Evolutionary conservation across 2,888 invertebrate species (phyloP).

Genomic region (Mystacides longicornis): DNA sequence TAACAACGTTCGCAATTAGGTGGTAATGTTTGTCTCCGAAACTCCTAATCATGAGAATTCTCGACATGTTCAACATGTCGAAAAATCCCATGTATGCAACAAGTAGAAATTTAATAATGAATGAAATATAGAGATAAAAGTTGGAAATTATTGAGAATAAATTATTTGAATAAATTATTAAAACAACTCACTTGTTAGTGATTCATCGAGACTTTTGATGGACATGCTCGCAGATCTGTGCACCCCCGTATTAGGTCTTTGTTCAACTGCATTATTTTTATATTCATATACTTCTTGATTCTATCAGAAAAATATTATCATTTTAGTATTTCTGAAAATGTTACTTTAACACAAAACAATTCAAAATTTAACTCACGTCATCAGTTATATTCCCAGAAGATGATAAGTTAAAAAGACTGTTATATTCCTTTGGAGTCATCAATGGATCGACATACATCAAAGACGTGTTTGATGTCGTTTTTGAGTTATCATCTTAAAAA

Average conservation of each 20-base stretch:
- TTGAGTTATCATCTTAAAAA: background rate
- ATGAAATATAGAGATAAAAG: too few relatives aligned
- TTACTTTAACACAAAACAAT: background rate
- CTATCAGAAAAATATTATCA: too few relatives aligned
- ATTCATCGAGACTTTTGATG: background rate
- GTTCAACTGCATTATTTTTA: background rate
- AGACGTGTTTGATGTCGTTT: background rate
- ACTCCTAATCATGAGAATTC: too few relatives aligned
- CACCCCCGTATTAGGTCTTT: constrained; percentile 43
- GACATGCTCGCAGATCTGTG: constrained; percentile 81
- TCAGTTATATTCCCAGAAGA: background rate
- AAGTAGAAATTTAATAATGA: too few relatives aligned
- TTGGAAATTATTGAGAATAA: constrained; percentile 5
- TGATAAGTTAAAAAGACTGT: background rate
- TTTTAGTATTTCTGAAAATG: too few relatives aligned
- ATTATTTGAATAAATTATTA: background rate
- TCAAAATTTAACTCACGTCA: background rate
- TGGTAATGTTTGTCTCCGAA: too few relatives aligned
- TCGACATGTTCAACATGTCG: too few relatives aligned
- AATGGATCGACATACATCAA: background rate
- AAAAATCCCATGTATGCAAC: too few relatives aligned
- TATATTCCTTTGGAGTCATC: background rate
- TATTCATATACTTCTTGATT: background rate
- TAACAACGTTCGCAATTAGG: too few relatives aligned
- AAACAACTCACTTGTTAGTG: constrained; percentile 36